Evolutionary conservation across 2,113 vertebrate genomes (phyloP), one percentile per base, ranked within the genome.

Genomic region (Amphiprion percula): DNA sequence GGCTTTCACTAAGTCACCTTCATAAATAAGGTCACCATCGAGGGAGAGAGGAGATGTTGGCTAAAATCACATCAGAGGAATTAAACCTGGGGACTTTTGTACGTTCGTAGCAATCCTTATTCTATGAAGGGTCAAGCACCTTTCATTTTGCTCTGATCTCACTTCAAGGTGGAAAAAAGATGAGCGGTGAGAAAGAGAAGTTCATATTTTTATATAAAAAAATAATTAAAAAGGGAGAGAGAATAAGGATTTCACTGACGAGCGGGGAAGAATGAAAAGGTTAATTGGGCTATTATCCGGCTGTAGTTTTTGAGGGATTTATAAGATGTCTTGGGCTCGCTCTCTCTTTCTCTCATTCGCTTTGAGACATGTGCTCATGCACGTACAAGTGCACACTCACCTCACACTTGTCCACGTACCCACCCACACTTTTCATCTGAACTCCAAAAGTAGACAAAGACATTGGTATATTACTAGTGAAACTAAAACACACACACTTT

Each of bases 221-320:
- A 12, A 28, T 75, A 79, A 70, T 46, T 61, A 5, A 60, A 7
- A 37, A 37, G 7, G 47, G 11, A 21, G 46, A 49, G 37, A 56
- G 78, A 89, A 85, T 64, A 84, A 78, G 85, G 86, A 93, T 93
- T 94, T 89, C 77, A 89, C 90, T 94, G 91, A 94, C 89, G 84
- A 90, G 89, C 82, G 76, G 76, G 80, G 80, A 74, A 93, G 92
- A 93, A 92, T 94, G 94, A 94, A 95, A 95, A 95, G 94, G 95
- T 95, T 95, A 95, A 95, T 95, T 95, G 94, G 93, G 87, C 92
- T 90, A 94, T 95, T 95, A 95, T 93, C 87, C 87, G 54, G 82
- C 91, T 93, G 92, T 93, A 93, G 91, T 94, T 93, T 95, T 94
- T 94, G 92, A 94, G 89, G 91, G 93, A 94, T 94, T 95, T 94